Evolutionary conservation across 2,888 invertebrate genomes (phyloP).

Genomic region (Apotomis capreana): DNA sequence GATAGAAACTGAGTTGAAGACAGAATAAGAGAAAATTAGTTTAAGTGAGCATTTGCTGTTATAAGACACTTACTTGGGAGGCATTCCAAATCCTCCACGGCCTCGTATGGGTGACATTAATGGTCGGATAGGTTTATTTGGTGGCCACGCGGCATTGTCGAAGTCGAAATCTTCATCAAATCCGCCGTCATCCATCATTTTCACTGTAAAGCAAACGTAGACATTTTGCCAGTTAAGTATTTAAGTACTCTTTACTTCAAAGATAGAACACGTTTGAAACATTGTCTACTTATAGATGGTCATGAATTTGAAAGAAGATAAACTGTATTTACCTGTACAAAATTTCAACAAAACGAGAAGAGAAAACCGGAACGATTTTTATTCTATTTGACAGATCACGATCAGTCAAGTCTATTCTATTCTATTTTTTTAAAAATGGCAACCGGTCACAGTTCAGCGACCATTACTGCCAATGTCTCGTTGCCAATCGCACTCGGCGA

Average conservation of each 20-base stretch:
- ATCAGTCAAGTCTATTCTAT: too few species aligned
- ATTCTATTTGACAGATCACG: too few species aligned
- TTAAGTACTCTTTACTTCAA: background rate
- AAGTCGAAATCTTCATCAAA: slow-evolving; percentile 10
- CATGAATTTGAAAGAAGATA: background rate
- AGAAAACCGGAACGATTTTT: background rate
- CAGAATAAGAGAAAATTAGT: background rate
- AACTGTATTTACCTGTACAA: background rate
- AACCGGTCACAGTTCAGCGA: too few species aligned
- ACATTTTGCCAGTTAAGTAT: background rate
- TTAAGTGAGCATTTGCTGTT: background rate
- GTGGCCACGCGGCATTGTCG: background rate
- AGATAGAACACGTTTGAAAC: background rate
- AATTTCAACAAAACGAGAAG: background rate
- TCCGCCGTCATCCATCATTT: background rate
- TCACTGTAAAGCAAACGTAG: background rate
- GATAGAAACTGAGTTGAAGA: too few species aligned
- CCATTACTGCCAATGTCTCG: too few species aligned
- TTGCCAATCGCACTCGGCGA: too few species aligned
- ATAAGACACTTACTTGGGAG: slow-evolving; percentile 1
- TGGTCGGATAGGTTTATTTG: background rate
- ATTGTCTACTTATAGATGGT: background rate
- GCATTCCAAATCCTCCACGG: slow-evolving; percentile 2
- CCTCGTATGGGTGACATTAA: background rate
- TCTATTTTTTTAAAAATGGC: too few species aligned